phyloP scores from a whole-genome alignment of 35 echinoderm and acorn worm genomes.

The Amphiura filiformis region DNA sequence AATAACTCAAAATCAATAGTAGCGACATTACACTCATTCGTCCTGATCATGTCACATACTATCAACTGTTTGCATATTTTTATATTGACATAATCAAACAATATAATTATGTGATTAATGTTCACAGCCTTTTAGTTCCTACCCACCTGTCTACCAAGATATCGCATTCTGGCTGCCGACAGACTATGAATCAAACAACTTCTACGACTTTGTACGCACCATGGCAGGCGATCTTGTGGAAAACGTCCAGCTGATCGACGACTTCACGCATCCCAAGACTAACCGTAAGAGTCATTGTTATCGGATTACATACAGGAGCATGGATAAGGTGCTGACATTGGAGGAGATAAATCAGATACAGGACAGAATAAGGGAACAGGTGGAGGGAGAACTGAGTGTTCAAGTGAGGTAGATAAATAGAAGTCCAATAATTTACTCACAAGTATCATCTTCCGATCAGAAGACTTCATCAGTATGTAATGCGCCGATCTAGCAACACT shows the following conservation, averaged over 20 bases:
- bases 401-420: conserved; percentile 65
- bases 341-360: conserved; percentile 79
- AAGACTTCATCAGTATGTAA: no score
- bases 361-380: conserved; percentile 33
- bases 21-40: no score
- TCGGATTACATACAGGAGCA: conserved; percentile 84
- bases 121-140: conserved; percentile 93
- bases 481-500: no score
- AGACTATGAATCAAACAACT: conserved; percentile 74
- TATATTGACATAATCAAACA: no score
- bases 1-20: no score
- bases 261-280: conserved; percentile 89
- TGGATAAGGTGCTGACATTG: conserved; percentile 85
- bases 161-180: conserved; percentile 91
- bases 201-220: conserved; percentile 80
- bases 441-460: no score
- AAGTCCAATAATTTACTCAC: no score
- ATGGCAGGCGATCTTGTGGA: conserved; percentile 86
- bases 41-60: no score
- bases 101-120: no score
- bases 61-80: no score
- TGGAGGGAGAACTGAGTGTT: conserved; percentile 40
- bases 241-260: conserved; percentile 75
- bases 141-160: conserved; percentile 77
- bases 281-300: conserved; percentile 73